Evolutionary conservation across 2,113 vertebrate species (phyloP).

Genomic region (Aptenodytes patagonicus): DNA sequence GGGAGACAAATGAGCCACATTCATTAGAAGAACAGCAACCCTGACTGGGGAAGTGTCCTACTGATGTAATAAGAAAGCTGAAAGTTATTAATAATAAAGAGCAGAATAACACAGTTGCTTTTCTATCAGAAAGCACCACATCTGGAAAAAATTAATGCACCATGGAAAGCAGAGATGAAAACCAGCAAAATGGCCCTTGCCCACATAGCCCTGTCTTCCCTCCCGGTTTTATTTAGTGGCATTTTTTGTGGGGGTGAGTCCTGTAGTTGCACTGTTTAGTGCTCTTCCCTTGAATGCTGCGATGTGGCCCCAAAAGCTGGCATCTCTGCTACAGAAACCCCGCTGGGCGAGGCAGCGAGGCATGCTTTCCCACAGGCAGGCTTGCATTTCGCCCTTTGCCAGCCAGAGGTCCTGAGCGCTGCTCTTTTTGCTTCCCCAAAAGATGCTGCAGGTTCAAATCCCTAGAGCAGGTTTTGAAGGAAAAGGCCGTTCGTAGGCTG

Average conservation of each 20-base stretch:
- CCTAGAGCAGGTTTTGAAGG: not conserved
- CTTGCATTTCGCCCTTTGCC: not conserved
- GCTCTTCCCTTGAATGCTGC: not conserved
- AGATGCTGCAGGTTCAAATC: not conserved
- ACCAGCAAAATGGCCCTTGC: not conserved
- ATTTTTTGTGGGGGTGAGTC: not conserved
- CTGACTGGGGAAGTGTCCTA: not conserved
- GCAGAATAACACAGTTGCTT: not conserved
- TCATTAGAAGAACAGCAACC: not conserved
- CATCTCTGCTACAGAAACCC: not conserved
- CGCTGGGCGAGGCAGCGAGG: rapidly evolving
- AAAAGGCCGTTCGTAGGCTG: rapidly evolving
- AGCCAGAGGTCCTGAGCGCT: not conserved
- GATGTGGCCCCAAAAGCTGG: not conserved
- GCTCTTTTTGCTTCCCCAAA: not conserved
- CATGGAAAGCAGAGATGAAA: not conserved
- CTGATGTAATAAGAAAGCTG: constrained; percentile 23
- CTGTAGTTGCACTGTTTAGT: not conserved
- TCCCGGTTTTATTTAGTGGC: not conserved
- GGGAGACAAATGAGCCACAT: not conserved
- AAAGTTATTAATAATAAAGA: constrained; percentile 13
- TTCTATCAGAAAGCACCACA: not conserved
- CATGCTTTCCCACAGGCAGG: not conserved
- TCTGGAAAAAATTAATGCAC: not conserved
- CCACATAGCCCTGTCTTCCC: not conserved